Base-by-base conservation (phyloP, 2,113 vertebrate species). In the Castor canadensis region DNA sequence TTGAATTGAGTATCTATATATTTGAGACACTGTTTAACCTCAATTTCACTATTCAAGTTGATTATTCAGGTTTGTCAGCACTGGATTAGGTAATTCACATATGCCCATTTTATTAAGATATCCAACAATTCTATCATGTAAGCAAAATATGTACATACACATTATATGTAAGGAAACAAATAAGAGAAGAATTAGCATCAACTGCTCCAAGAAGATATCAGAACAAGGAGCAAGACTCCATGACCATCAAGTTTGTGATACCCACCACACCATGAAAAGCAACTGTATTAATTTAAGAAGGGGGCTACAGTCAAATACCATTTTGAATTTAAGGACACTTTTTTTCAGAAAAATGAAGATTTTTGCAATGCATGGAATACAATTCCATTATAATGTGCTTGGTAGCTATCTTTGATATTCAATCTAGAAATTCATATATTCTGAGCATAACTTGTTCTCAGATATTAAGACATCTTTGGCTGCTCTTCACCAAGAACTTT, bases 371-470 rank as follows among this genome's bases (percentile, higher is more conserved):
- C 89, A 60, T 64, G 13, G 66, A 69, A 73, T 38, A 15, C 1
- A 62, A 26, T 87, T 93, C 30, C 38, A 6, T 72, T 62, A 80
- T 45, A 43, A 84, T 35, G 9, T 56, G 3, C 17, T 49, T 47
- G 49, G 38, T 43, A 58, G 49, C 60, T 87, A 9, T 60, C 66
- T 89, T 72, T 83, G 28, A 80, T 91, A 82, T 67, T 9, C 22
- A 38, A 64, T 94, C 71, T 58, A 91, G 71, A 89, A 93, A 95
- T 17, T 8, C 47, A 75, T 15, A 28, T 30, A 58, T 93, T 95
- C 24, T 73, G 47, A 87, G 28, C 54, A 67, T 91, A 85, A 72
- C 45, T 73, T 79, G n/a, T 96, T 93, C 54, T 96, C 79, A n/a
- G 60, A 54, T 73, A 87, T 92, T 81, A 85, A 64, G 71, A 85